Percentiles rank a stretch among this genome's conserved stretches.
phyloP scores from a whole-genome alignment of 2,113 vertebrate species.

The Chloropsis cyanopogon region DNA sequence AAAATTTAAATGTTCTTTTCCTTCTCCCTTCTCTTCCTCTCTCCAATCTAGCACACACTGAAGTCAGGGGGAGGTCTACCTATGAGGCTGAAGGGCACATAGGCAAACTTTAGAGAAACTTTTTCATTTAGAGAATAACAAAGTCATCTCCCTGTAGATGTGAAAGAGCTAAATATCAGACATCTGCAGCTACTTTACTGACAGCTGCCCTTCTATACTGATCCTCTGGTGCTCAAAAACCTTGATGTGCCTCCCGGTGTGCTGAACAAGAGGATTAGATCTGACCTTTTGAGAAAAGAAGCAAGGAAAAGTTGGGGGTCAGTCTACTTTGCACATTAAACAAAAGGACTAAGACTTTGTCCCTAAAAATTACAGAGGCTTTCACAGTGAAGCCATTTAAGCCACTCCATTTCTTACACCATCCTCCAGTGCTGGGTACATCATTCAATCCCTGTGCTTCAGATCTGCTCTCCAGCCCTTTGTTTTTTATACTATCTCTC shows the following conservation, averaged over 20 bases:
- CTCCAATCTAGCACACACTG: accelerated
- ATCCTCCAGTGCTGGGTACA: not conserved
- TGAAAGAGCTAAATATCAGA: not conserved
- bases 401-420: not conserved
- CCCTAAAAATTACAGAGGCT: not conserved
- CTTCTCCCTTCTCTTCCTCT: not conserved
- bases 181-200: not conserved
- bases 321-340: not conserved
- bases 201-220: not conserved
- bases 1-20: not conserved
- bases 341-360: not conserved
- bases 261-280: not conserved
- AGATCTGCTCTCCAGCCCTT: not conserved
- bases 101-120: not conserved
- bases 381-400: not conserved
- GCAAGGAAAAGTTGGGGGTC: not conserved
- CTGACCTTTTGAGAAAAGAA: not conserved
- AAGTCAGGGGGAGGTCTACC: not conserved
- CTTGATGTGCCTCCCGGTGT: not conserved
- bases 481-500: not conserved
- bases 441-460: not conserved
- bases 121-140: not conserved
- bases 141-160: not conserved
- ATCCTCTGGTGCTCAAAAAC: not conserved
- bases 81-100: not conserved